These are phyloP conservation scores for Lithobates pipiens DNA, from an alignment of 2,797 vertebrate species.

Conservation along the genomic window DNA sequence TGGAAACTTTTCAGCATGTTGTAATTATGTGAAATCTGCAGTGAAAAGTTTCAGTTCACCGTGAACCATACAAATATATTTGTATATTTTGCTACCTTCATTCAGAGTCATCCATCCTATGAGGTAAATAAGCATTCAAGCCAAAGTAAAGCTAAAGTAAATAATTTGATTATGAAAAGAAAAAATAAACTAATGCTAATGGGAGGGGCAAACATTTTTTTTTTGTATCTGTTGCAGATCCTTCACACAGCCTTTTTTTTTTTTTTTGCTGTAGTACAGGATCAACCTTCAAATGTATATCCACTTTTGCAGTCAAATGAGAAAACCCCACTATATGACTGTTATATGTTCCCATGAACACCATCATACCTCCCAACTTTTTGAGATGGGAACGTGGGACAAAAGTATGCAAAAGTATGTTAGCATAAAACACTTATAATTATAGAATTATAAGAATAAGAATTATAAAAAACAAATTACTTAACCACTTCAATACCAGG, in stretches of 20 bases:
- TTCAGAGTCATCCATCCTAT: slow-evolving; percentile 18
- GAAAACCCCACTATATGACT: no score
- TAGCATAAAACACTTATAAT: no score
- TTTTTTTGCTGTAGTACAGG: not conserved
- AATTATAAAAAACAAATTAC: no score
- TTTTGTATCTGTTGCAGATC: not conserved
- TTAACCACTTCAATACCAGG: no score
- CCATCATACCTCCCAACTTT: no score
- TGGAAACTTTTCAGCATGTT: slow-evolving; percentile 5
- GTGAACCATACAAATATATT: not conserved
- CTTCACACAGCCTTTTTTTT: not conserved
- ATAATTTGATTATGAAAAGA: not conserved
- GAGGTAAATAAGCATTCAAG: not conserved
- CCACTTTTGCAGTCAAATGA: no score
- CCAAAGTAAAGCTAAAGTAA: not conserved
- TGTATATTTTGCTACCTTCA: not conserved
- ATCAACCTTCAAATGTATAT: not conserved
- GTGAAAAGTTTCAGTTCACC: not conserved
- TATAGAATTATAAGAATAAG: no score
- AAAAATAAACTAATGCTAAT: not conserved
- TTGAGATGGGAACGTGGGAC: no score
- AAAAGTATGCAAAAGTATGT: no score
- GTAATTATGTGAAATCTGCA: not conserved
- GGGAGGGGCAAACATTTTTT: not conserved
- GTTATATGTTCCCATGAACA: no score